Evolutionary conservation across 2,797 vertebrate species (phyloP).

Genomic region (Parauchenoglanis ngamensis): DNA sequence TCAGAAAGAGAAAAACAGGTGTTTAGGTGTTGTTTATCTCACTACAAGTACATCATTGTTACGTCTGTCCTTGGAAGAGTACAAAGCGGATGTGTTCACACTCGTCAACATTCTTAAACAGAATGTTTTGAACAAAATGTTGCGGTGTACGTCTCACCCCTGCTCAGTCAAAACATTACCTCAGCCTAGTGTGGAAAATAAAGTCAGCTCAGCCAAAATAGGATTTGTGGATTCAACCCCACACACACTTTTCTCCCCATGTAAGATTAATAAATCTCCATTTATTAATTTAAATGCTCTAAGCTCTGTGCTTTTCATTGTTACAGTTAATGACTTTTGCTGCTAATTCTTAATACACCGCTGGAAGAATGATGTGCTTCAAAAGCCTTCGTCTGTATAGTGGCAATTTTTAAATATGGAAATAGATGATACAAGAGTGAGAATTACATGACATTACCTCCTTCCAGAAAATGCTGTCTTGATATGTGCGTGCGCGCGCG

Average conservation of each 20-base stretch:
- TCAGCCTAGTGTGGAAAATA: neutral
- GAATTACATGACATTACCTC: neutral
- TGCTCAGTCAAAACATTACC: neutral
- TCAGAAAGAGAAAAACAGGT: slow-evolving; percentile 10
- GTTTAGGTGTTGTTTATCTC: slow-evolving; percentile 42
- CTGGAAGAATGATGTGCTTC: neutral
- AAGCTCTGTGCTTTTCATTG: slow-evolving; percentile 12
- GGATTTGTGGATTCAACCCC: neutral
- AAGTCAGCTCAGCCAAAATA: slow-evolving; percentile 18
- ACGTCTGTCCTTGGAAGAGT: neutral
- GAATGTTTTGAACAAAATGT: neutral
- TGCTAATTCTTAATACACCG: slow-evolving; percentile 18
- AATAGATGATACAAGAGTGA: neutral
- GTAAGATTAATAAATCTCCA: slow-evolving; percentile 1
- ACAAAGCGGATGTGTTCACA: slow-evolving; percentile 12
- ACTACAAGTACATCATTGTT: slow-evolving; percentile 37
- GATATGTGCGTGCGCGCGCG: no score
- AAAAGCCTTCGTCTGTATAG: slow-evolving; percentile 4
- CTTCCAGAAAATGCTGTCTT: neutral
- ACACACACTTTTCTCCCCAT: neutral
- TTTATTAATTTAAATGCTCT: slow-evolving; percentile 15
- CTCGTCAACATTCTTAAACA: slow-evolving; percentile 5
- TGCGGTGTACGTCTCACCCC: neutral
- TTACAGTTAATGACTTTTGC: slow-evolving; percentile 35
- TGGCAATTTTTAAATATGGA: neutral